phyloP scores from a whole-genome alignment of 2,888 invertebrate species.

The Allygus modestus region DNA sequence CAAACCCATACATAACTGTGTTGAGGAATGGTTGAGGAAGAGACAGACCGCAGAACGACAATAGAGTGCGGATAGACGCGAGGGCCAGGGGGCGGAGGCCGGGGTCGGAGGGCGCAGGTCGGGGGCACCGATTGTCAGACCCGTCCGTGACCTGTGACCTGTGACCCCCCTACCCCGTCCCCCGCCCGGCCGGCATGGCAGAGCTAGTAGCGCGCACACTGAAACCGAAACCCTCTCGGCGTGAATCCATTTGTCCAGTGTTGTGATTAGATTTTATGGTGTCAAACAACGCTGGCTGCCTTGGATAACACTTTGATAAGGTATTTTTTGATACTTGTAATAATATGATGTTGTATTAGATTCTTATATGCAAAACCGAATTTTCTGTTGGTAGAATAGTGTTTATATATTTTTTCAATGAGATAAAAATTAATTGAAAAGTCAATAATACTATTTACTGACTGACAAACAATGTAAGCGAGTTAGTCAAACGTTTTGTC shows the following conservation, averaged over 20 bases:
- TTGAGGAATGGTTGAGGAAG: not conserved
- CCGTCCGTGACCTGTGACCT: conserved; percentile 30
- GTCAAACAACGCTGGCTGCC: not conserved
- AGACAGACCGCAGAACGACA: not conserved
- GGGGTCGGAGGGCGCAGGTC: conserved; percentile 13
- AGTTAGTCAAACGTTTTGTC: too few species aligned
- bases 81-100: not conserved
- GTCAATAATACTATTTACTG: too few species aligned
- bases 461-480: too few species aligned
- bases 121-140: conserved; percentile 35
- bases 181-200: not conserved
- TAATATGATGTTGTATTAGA: too few species aligned
- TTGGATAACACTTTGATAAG: not conserved
- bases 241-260: not conserved
- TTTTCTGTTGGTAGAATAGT: too few species aligned
- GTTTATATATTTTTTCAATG: too few species aligned
- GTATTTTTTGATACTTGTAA: too few species aligned
- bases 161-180: not conserved
- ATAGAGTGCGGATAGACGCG: not conserved
- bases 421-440: too few species aligned
- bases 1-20: too few species aligned
- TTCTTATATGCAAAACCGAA: too few species aligned
- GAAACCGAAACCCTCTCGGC: not conserved
- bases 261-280: not conserved
- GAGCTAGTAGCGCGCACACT: not conserved